phyloP scores from a whole-genome alignment of 2,113 vertebrate genomes.

The Lampris incognitus region DNA sequence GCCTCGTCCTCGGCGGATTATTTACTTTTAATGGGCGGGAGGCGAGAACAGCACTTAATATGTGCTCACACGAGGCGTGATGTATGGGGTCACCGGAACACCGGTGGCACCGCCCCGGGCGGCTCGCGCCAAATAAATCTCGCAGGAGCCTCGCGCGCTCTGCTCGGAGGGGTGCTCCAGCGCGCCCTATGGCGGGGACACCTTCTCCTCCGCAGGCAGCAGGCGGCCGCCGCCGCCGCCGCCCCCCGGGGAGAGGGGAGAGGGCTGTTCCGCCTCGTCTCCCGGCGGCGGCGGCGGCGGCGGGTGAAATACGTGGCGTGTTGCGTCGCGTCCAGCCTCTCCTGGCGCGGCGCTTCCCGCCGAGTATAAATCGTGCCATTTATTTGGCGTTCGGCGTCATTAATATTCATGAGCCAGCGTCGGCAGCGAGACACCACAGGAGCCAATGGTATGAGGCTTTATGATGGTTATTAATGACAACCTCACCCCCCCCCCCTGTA shows the following conservation, averaged over 20 bases:
- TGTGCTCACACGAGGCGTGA: constrained; percentile 79
- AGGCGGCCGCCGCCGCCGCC: constrained; percentile 10
- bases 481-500: constrained; percentile 34
- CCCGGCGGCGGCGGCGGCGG: constrained; percentile 5
- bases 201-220: constrained; percentile 14
- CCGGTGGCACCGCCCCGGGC: constrained; percentile 61
- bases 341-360: constrained; percentile 32
- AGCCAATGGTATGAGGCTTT: constrained; percentile 38
- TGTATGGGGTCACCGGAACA: constrained; percentile 78
- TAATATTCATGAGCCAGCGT: constrained; percentile 70
- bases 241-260: constrained; percentile 4
- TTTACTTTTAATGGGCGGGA: constrained; percentile 83
- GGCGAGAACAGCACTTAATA: constrained; percentile 80
- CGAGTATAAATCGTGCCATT: constrained; percentile 58
- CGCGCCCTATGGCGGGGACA: not conserved
- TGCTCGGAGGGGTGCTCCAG: constrained; percentile 41
- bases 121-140: constrained; percentile 77
- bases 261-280: not conserved
- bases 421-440: constrained; percentile 36
- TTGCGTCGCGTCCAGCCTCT: constrained; percentile 11
- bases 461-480: constrained; percentile 74
- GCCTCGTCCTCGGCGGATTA: constrained; percentile 79
- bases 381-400: constrained; percentile 58
- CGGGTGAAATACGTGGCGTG: constrained; percentile 45
- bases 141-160: constrained; percentile 29